Conservation (phyloP, 1,140 invertebrate genomes). For the Maconellicoccus hirsutus region DNA sequence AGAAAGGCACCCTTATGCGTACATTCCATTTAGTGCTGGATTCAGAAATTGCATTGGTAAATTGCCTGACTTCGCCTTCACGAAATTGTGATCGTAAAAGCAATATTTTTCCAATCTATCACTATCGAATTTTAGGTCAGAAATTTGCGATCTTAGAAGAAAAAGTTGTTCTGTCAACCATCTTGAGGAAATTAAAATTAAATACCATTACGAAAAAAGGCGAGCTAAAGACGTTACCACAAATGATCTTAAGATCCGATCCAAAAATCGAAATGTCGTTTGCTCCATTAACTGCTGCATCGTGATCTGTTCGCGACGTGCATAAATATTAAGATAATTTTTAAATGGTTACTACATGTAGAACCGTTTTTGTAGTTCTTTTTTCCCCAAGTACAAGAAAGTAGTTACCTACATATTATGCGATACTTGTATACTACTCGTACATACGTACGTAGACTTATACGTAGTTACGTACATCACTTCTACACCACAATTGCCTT, state of each 20-base stretch:
- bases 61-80: constrained; percentile 37
- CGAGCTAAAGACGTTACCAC: not conserved
- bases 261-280: not conserved
- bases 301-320: too few relatives aligned
- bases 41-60: constrained; percentile 44
- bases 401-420: too few relatives aligned
- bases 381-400: too few relatives aligned
- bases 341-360: too few relatives aligned
- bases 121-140: constrained; percentile 35
- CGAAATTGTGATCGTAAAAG: too few relatives aligned
- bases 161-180: constrained; percentile 40
- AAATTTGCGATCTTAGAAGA: constrained; percentile 46
- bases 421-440: too few relatives aligned
- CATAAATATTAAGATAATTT: too few relatives aligned
- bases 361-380: too few relatives aligned
- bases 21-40: constrained; percentile 48
- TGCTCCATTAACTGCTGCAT: too few relatives aligned
- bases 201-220: not conserved
- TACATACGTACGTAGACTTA: too few relatives aligned
- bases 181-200: constrained; percentile 45
- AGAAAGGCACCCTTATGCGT: constrained; percentile 38
- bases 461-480: too few relatives aligned
- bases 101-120: not conserved
- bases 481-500: too few relatives aligned
- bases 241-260: not conserved